A percentile compares a stretch with the other conserved stretches of the same genome.
These are phyloP conservation scores for Horisme vitalbata DNA, from an alignment of 2,888 invertebrate species.

Conservation along the genomic window DNA sequence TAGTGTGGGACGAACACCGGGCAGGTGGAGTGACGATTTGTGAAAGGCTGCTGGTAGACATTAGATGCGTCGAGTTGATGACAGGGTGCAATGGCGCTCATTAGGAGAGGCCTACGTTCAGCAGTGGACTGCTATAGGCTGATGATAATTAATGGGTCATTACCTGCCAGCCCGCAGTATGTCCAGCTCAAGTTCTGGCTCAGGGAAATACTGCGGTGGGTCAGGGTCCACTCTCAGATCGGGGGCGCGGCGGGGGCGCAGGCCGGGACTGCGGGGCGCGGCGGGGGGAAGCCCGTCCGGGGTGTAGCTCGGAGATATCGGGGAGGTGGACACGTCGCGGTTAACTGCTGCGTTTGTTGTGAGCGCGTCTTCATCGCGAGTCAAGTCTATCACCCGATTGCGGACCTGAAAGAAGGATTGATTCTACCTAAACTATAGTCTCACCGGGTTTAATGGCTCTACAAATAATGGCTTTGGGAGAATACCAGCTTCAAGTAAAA, in stretches of 20 bases:
- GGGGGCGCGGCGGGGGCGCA: conserved; percentile 29
- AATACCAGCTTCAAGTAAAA: no score
- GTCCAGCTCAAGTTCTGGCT: conserved; percentile 2
- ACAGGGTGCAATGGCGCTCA: no score
- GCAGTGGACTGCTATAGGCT: no score
- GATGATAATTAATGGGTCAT: background rate
- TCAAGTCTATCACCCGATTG: conserved; percentile 65
- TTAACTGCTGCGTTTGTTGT: conserved; percentile 23
- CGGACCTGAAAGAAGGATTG: conserved; percentile 42
- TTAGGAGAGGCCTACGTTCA: no score
- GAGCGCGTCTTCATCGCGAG: conserved; percentile 51
- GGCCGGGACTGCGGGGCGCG: conserved; percentile 16
- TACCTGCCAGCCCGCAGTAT: conserved; percentile 56
- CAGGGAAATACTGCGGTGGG: conserved; percentile 19
- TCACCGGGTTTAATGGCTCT: no score
- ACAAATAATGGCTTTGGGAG: no score
- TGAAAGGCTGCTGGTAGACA: no score
- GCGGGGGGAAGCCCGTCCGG: conserved; percentile 26
- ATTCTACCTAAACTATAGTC: no score
- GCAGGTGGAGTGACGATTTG: no score
- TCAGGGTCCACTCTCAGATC: no score
- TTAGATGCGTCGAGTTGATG: no score
- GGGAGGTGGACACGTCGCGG: conserved; percentile 28
- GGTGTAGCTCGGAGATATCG: conserved; percentile 31
- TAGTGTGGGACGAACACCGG: no score